Conservation (phyloP, 1,140 invertebrate species). For the Parasteatoda tepidariorum region DNA sequence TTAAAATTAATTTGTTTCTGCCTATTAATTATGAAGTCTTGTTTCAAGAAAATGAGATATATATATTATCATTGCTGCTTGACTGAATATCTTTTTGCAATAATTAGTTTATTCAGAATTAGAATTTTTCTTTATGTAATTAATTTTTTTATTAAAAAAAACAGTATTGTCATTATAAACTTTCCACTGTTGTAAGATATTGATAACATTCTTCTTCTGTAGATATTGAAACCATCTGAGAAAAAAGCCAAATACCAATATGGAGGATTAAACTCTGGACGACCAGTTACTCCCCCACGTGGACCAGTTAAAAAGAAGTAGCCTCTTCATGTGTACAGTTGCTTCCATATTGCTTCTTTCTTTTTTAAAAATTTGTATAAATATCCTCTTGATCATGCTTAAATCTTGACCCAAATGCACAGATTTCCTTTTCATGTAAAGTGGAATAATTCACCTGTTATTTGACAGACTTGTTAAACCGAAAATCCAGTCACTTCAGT, state of each 20-base stretch:
- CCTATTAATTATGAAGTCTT: no score
- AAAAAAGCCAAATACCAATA: constrained; percentile 99
- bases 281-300: constrained; percentile 78
- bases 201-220: constrained; percentile 70
- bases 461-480: neutral
- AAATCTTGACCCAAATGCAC: constrained; percentile 6
- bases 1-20: no score
- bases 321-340: constrained; percentile 44
- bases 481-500: neutral
- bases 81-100: no score
- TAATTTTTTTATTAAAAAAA: no score
- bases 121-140: no score
- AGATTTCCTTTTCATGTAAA: neutral
- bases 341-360: constrained; percentile 28
- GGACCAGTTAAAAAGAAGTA: constrained; percentile 69
- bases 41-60: no score
- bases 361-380: constrained; percentile 20
- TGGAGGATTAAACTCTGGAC: constrained; percentile 74
- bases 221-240: constrained; percentile 98
- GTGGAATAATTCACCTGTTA: constrained; percentile 2
- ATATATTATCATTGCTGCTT: no score
- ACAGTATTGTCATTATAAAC: no score
- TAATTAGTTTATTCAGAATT: no score
- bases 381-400: constrained; percentile 39
- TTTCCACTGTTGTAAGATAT: no score